Evolutionary conservation across 2,888 invertebrate species (phyloP), one percentile per base, ranked within the genome.

Genomic region (Periphyllus acericola): DNA sequence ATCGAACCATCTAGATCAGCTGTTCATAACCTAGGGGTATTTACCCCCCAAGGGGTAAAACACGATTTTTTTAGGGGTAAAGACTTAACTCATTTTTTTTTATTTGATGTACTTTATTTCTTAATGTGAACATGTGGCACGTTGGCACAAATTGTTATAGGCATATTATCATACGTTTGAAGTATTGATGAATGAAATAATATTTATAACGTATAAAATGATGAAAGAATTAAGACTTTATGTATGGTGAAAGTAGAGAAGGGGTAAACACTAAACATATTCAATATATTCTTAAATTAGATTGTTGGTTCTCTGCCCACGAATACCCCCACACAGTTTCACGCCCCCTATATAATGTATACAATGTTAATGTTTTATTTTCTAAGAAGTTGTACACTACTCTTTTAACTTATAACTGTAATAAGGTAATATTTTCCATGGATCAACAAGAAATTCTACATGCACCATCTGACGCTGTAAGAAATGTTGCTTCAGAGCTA

Each of bases 241-340:
- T 40, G 40, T 40, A 0, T 40, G 40, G 8, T 52, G 83, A n/a
- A n/a, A n/a, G n/a, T n/a, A n/a, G n/a, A n/a, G 83, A 72, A 72
- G 72, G 52, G 52, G 34, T 25, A 71, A 78, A 52, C 8, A 82
- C 32, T 25, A 71, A 78, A 52, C 8, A 82, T 52, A 46, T 60
- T 72, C 32, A 71, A n/a, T 75, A 75, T 46, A 32, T 78, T 66
- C n/a, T 78, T 76, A 78, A n/a, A 52, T 78, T 60, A 79, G 19
- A 79, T 34, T 55, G 32, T 36, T 80, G 46, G 60, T 36, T 46
- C 3, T 74, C 60, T 81, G 74, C 87, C 87, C 87, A 87, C 87
- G 19, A 36, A 68, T 40, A 60, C 89, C 82, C 84, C 81, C 74
- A 25, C 85, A 46, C 34, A 52, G 0, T 74, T 40, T 17, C 46